A percentile compares a stretch with the other conserved stretches of the same genome.
These are phyloP conservation scores for Teleogryllus occipitalis DNA, from an alignment of 1,140 invertebrate genomes.

Conservation along the genomic window DNA sequence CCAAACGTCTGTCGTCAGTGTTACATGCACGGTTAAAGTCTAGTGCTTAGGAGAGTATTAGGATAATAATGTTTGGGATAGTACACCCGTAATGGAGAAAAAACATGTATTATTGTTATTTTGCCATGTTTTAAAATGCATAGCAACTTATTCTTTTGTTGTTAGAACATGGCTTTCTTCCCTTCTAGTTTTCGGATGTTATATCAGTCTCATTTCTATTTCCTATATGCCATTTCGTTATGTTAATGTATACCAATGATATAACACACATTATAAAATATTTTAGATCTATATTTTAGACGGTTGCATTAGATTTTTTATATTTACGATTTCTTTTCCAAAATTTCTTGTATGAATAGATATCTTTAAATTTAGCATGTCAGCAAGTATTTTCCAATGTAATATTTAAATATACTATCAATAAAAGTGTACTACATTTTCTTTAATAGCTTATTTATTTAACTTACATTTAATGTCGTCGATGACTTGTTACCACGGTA, in stretches of 20 bases:
- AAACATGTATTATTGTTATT: not conserved
- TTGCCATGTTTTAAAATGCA: not conserved
- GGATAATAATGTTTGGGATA: constrained; percentile 5
- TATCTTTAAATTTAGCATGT: constrained; percentile 1
- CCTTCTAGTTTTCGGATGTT: not conserved
- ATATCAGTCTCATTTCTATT: not conserved
- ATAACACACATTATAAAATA: not conserved
- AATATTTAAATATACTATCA: constrained; percentile 1
- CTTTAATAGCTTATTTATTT: constrained; percentile 6
- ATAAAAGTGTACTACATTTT: constrained; percentile 6
- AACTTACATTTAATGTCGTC: not conserved
- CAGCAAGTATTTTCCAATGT: not conserved
- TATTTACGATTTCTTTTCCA: not conserved
- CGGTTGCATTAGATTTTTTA: not conserved
- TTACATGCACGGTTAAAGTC: constrained; percentile 4
- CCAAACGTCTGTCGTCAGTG: constrained; percentile 3
- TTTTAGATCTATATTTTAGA: not conserved
- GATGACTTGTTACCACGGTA: not conserved
- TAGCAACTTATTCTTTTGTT: not conserved
- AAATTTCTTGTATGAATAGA: constrained; percentile 2
- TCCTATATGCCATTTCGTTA: not conserved
- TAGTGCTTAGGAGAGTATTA: constrained; percentile 4
- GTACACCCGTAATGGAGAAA: not conserved
- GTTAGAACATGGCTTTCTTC: not conserved
- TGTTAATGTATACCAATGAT: not conserved